Conservation (phyloP, 2,888 invertebrate species). For the Helicoverpa assulta region DNA sequence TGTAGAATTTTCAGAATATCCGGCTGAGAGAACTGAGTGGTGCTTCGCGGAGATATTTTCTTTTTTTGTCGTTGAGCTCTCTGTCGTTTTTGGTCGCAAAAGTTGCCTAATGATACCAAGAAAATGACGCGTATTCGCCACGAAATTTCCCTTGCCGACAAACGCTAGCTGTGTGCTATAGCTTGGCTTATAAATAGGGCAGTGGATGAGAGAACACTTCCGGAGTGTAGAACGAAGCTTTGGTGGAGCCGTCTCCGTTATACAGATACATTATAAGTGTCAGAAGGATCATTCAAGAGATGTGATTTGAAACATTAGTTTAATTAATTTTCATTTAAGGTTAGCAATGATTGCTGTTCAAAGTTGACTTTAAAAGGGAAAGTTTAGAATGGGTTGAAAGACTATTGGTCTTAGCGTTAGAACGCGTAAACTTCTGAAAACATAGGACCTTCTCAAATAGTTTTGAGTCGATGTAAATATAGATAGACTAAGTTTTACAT, state of each 20-base stretch:
- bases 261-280: constrained; percentile 3
- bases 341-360: too few species aligned
- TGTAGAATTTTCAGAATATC: constrained; percentile 49
- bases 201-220: constrained; percentile 81
- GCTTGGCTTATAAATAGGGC: constrained; percentile 80
- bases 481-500: too few species aligned
- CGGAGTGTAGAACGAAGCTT: constrained; percentile 75
- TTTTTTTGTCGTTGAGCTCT: constrained; percentile 27
- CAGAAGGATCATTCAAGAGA: constrained; percentile 32
- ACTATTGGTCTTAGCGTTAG: background rate
- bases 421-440: background rate
- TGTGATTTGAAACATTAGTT: background rate
- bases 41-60: constrained; percentile 32
- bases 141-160: constrained; percentile 57
- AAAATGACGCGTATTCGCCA: constrained; percentile 48
- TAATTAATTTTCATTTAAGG: background rate
- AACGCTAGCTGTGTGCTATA: constrained; percentile 58
- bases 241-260: constrained; percentile 58
- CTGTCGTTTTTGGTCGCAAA: constrained; percentile 46
- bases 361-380: too few species aligned
- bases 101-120: constrained; percentile 48
- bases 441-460: too few species aligned
- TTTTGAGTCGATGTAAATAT: too few species aligned
- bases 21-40: constrained; percentile 38
- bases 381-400: too few species aligned